These are phyloP conservation scores for Pocota personata DNA, from an alignment of 2,888 invertebrate species.

Conservation along the genomic window DNA sequence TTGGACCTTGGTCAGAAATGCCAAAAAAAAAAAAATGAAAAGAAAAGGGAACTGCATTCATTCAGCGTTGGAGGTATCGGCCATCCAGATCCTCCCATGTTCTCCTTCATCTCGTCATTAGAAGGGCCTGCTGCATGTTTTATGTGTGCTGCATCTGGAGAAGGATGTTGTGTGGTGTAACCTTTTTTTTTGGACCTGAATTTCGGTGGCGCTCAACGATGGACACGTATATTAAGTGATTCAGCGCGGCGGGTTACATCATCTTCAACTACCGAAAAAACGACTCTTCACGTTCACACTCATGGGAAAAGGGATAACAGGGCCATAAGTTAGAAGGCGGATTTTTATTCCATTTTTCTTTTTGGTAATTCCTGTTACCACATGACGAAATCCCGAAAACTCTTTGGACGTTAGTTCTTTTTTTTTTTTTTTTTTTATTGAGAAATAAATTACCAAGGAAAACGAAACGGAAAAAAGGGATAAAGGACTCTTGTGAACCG, in stretches of 20 bases:
- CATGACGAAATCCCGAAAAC: conserved; percentile 39
- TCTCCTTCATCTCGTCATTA: conserved; percentile 21
- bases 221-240: conserved; percentile 69
- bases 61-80: conserved; percentile 26
- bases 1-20: conserved; percentile 44
- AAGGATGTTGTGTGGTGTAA: conserved; percentile 33
- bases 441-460: conserved; percentile 52
- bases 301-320: conserved; percentile 66
- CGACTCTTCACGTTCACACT: conserved; percentile 55
- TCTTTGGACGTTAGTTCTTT: conserved; percentile 35
- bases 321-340: conserved; percentile 63
- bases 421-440: no score
- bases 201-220: conserved; percentile 66
- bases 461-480: conserved; percentile 51
- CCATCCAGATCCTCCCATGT: conserved; percentile 51
- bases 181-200: not conserved
- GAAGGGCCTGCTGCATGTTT: conserved; percentile 45
- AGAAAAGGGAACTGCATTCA: conserved; percentile 35
- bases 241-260: conserved; percentile 65
- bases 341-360: conserved; percentile 5
- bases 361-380: conserved; percentile 27
- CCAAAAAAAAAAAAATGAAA: conserved; percentile 1
- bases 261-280: conserved; percentile 60
- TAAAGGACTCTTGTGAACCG: conserved; percentile 57
- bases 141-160: conserved; percentile 61